These are phyloP conservation scores for Euplagia quadripunctaria DNA, from an alignment of 2,888 invertebrate genomes.

Conservation along the genomic window DNA sequence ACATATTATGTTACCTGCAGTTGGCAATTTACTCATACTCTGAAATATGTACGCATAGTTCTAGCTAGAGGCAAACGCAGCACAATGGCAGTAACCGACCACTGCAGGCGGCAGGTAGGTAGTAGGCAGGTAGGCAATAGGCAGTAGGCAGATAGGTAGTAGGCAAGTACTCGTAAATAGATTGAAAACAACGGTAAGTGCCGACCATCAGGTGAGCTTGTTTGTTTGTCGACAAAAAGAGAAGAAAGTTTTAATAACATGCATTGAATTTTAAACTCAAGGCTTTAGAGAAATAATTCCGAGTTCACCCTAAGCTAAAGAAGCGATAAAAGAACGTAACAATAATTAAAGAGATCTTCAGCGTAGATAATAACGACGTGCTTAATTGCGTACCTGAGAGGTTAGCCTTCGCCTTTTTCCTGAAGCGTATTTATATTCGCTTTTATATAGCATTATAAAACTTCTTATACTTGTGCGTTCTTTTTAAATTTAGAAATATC, in stretches of 20 bases:
- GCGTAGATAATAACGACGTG: constrained; percentile 17
- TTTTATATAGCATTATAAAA: constrained; percentile 4
- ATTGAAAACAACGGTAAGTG: neutral
- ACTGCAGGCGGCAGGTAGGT: too few species aligned
- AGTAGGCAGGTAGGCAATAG: too few species aligned
- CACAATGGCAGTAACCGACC: too few species aligned
- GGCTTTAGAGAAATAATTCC: constrained; percentile 12
- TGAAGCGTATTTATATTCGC: constrained; percentile 9
- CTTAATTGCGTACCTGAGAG: constrained; percentile 22
- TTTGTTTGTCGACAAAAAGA: neutral
- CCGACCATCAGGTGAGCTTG: neutral
- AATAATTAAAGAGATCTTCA: constrained; percentile 23
- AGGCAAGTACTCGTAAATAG: neutral
- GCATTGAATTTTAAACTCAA: constrained; percentile 6
- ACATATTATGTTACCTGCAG: too few species aligned
- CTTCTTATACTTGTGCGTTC: constrained; percentile 2
- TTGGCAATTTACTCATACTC: too few species aligned
- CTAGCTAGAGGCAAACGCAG: too few species aligned
- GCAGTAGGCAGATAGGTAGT: too few species aligned
- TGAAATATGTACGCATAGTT: too few species aligned
- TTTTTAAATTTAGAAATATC: neutral
- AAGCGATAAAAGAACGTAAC: constrained; percentile 19
- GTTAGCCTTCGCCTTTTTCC: constrained; percentile 12
- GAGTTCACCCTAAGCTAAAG: constrained; percentile 11
- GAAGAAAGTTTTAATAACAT: neutral